Base-by-base conservation (phyloP, 2,888 invertebrate genomes). In the Drosophila conformis region DNA sequence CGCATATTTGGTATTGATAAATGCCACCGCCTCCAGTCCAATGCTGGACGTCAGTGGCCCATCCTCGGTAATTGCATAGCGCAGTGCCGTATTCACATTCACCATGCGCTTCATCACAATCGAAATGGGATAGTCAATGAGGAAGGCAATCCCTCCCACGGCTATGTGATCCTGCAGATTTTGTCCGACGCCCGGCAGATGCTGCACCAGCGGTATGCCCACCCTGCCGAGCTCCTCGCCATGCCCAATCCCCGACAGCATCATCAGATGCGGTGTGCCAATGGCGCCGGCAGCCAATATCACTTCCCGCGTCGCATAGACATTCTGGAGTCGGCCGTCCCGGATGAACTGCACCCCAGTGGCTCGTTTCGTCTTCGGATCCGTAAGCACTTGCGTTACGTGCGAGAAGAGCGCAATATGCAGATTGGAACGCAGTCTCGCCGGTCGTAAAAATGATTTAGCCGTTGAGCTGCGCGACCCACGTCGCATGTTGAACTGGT, bases 151-250 rank as follows among this genome's bases (percentile, higher is more conserved):
- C 0, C 97, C 98, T 2, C 97, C 97, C 0, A 97, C 95, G 0
- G 97, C 97, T 59, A 98, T 97, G 92, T 98, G 98, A 93, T 98
- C 98, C 93, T 97, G 97, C 48, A 98, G 94, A 92, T 98, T 98
- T 90, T 95, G 95, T 0, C 98, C 98, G 0, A 98, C 98, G 3
- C 97, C 97, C 0, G 97, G 97, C 40, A 96, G 94, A 93, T 97
- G 95, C 38, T 95, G 95, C 6, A 98, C 94, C 48, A 97, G 95
- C 0, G 95, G 95, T 56, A 97, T 94, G 0, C 96, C 96, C 13
- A 96, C 94, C 78, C 96, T 95, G 73, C 94, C 91, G 5, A 98
- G 93, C 90, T 98, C 96, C n/a, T 94, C 92, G 29, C 94, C 94
- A 0, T 97, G 97, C 2, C 98, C 98, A 4, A 99, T 94, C 0